phyloP scores from a whole-genome alignment of 2,888 invertebrate species.

The Drosophila mulleri region DNA sequence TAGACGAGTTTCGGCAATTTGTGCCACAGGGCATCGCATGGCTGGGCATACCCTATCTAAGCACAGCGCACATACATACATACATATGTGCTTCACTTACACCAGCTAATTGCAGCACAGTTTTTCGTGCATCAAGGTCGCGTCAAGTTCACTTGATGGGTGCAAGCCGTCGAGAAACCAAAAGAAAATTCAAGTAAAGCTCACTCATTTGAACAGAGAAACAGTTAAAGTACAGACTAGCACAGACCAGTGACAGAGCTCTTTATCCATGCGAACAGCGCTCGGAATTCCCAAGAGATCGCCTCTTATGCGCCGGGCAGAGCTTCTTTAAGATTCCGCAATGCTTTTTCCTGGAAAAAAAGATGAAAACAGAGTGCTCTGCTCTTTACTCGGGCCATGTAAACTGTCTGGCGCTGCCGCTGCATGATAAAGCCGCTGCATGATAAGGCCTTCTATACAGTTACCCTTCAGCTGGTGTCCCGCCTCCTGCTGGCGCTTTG shows the following conservation, averaged over 20 bases:
- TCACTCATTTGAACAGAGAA: background rate
- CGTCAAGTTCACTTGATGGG: background rate
- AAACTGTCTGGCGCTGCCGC: background rate
- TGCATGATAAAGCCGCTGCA: constrained; percentile 3
- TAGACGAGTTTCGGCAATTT: background rate
- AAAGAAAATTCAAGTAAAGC: background rate
- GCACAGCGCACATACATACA: background rate
- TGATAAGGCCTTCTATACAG: background rate
- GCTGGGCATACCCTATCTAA: background rate
- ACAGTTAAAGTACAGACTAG: background rate
- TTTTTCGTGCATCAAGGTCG: background rate
- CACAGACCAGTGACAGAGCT: background rate
- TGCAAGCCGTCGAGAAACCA: background rate
- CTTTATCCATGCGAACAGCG: background rate
- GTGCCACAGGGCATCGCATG: background rate
- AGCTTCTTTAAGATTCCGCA: background rate
- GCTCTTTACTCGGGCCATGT: background rate
- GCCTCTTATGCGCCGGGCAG: background rate
- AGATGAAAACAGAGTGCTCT: background rate
- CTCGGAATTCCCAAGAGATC: background rate
- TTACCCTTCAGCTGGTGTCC: background rate
- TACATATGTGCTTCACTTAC: background rate
- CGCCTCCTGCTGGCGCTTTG: background rate
- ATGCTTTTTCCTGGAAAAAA: background rate
- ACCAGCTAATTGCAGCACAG: background rate